Evolutionary conservation across 2,113 vertebrate genomes (phyloP).

Genomic region (Tor tambroides): DNA sequence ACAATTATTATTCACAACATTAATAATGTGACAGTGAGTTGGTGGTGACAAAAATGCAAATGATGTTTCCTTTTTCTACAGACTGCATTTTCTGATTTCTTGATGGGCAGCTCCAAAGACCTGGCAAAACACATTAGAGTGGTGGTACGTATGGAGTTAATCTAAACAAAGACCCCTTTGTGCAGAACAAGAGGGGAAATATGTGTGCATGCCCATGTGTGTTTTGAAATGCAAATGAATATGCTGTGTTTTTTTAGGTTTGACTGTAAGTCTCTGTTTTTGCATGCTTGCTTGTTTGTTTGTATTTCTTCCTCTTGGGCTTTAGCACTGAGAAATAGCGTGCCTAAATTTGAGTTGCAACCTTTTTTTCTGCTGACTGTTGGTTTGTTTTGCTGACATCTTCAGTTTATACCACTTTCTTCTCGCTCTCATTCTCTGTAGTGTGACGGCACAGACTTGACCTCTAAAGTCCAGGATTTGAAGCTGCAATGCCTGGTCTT

Average conservation of each 20-base stretch:
- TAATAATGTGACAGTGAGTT: not conserved
- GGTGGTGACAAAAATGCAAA: not conserved
- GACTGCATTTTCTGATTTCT: conserved; percentile 93
- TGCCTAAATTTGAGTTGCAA: not conserved
- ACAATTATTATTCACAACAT: not conserved
- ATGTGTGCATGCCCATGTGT: not conserved
- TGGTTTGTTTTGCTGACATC: not conserved
- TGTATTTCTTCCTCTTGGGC: conserved; percentile 9
- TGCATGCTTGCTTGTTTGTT: not conserved
- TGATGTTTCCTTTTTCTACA: conserved; percentile 64
- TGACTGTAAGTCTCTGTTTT: not conserved
- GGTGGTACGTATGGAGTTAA: conserved; percentile 79
- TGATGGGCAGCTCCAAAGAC: conserved; percentile 91
- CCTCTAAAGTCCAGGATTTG: conserved; percentile 92
- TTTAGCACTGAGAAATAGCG: conserved; percentile 19
- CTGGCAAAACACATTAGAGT: conserved; percentile 91
- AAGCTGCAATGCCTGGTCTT: conserved; percentile 94
- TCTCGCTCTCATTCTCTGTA: conserved; percentile 59
- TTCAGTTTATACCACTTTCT: not conserved
- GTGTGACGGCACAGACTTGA: conserved; percentile 91
- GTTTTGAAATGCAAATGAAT: not conserved
- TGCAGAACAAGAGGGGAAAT: conserved; percentile 16
- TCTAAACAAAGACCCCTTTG: not conserved
- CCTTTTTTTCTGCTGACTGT: not conserved
- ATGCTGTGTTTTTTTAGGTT: not conserved